Evolutionary conservation across 2,888 invertebrate species (phyloP).

Genomic region (Dasypolia templi): DNA sequence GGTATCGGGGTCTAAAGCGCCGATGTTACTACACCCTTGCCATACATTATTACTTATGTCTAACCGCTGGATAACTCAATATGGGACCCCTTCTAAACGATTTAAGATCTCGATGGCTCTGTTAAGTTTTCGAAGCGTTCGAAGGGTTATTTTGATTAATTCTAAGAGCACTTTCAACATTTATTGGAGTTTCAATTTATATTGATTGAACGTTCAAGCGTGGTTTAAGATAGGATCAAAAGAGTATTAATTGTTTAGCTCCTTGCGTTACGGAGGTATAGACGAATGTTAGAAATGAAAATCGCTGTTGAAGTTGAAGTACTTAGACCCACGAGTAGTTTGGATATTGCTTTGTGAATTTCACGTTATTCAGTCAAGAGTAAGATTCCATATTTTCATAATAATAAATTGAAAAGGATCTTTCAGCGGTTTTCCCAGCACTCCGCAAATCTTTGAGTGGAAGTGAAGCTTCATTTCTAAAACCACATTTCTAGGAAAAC

Average conservation of each 20-base stretch:
- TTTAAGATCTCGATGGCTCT: constrained; percentile 86
- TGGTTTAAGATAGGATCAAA: constrained; percentile 51
- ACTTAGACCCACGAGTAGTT: neutral
- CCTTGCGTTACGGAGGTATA: neutral
- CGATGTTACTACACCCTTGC: constrained; percentile 75
- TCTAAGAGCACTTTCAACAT: constrained; percentile 73
- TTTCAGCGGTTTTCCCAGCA: neutral
- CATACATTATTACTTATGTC: constrained; percentile 86
- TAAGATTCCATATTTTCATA: constrained; percentile 29
- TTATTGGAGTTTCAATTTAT: constrained; percentile 68
- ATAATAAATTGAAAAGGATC: constrained; percentile 31
- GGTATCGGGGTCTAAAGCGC: constrained; percentile 75
- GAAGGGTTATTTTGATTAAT: constrained; percentile 86
- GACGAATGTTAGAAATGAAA: constrained; percentile 9
- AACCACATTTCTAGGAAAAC: constrained; percentile 21
- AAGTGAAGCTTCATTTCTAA: neutral
- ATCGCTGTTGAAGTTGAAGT: constrained; percentile 30
- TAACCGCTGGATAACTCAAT: constrained; percentile 88
- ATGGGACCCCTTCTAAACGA: constrained; percentile 82
- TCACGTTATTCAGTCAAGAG: constrained; percentile 28
- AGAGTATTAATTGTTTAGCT: constrained; percentile 57
- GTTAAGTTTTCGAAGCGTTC: constrained; percentile 77
- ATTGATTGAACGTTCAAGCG: constrained; percentile 60
- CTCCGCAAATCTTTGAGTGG: constrained; percentile 18
- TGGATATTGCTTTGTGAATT: constrained; percentile 28